These are phyloP conservation scores for Columba livia DNA, from an alignment of 2,113 vertebrate species.

Conservation along the genomic window DNA sequence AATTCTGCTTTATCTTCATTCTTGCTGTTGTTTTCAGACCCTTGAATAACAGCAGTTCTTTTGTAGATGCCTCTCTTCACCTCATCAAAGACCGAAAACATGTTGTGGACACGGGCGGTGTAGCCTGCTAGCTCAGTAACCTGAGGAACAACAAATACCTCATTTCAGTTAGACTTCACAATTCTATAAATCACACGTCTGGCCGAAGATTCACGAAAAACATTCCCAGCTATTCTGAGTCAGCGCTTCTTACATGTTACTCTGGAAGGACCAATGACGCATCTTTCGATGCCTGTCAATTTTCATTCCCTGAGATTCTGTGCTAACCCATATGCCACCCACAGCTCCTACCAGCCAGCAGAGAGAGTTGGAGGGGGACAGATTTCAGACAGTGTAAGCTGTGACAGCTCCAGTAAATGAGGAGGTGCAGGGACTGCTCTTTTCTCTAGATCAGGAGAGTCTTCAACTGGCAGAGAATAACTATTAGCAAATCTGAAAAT, in stretches of 20 bases:
- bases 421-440: neutral
- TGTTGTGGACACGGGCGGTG: conserved; percentile 93
- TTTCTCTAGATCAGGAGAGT: neutral
- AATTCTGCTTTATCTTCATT: conserved; percentile 73
- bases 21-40: conserved; percentile 67
- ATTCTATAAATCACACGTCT: neutral
- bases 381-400: neutral
- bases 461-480: neutral
- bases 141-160: conserved; percentile 70
- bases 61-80: conserved; percentile 94
- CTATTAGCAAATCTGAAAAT: neutral
- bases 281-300: neutral
- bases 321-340: neutral
- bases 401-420: neutral
- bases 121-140: conserved; percentile 97
- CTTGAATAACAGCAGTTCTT: conserved; percentile 77
- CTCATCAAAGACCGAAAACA: conserved; percentile 95
- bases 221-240: neutral
- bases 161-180: neutral
- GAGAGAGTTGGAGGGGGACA: neutral
- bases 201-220: neutral
- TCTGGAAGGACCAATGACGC: neutral
- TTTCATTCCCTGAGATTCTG: neutral
- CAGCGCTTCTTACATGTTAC: neutral
- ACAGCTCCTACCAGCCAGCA: neutral